These are phyloP conservation scores for Teleiodes luculella DNA, from an alignment of 2,888 invertebrate species.

Conservation along the genomic window DNA sequence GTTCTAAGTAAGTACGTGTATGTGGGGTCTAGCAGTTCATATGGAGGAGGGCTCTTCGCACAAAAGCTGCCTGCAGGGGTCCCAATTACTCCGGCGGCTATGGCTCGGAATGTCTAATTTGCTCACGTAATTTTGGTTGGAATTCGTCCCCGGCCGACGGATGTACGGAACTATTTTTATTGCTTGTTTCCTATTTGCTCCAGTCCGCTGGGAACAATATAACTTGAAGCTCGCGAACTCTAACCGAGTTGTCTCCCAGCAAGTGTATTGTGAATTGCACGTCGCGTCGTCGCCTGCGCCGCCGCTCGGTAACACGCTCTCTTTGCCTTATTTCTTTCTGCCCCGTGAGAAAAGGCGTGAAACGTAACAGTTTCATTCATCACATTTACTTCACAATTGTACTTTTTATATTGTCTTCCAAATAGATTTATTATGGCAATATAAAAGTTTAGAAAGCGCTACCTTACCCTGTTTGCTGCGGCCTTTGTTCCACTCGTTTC, in stretches of 20 bases:
- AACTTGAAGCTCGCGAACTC: slow-evolving; percentile 61
- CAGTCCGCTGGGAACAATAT: slow-evolving; percentile 66
- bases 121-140: slow-evolving; percentile 75
- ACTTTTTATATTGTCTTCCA: slow-evolving; percentile 13
- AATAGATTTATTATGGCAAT: slow-evolving; percentile 17
- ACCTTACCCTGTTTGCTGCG: slow-evolving; percentile 17
- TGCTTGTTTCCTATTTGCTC: slow-evolving; percentile 74
- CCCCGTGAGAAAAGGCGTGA: slow-evolving; percentile 46
- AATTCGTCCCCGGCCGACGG: slow-evolving; percentile 69
- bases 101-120: slow-evolving; percentile 76
- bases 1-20: slow-evolving; percentile 1
- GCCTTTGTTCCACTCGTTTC: slow-evolving; percentile 19
- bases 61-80: slow-evolving; percentile 37
- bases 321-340: slow-evolving; percentile 31
- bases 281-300: slow-evolving; percentile 31
- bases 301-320: background rate
- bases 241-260: slow-evolving; percentile 60
- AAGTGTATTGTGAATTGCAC: slow-evolving; percentile 72
- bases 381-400: slow-evolving; percentile 23
- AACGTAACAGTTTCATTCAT: slow-evolving; percentile 34
- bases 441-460: slow-evolving; percentile 10
- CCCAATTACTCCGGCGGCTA: slow-evolving; percentile 68
- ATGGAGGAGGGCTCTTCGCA: background rate
- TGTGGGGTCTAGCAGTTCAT: slow-evolving; percentile 23
- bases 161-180: slow-evolving; percentile 74